A percentile compares a stretch with the other conserved stretches of the same genome.
Conservation (phyloP, 2,113 vertebrate species). For the Sula dactylatra region DNA sequence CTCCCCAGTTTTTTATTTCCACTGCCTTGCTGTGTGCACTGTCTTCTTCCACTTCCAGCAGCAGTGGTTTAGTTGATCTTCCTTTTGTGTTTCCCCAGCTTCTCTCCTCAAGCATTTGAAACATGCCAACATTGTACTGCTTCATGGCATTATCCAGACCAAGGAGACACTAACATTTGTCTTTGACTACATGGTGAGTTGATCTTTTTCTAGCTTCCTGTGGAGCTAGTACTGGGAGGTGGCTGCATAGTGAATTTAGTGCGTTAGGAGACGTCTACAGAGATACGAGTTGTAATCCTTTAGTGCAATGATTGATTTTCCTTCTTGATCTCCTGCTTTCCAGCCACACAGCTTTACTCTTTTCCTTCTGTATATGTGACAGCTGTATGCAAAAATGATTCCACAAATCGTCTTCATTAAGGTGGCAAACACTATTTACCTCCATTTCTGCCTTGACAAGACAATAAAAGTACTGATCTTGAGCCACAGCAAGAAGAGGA, state of each 20-base stretch:
- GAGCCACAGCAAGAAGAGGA: neutral
- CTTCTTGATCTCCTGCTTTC: neutral
- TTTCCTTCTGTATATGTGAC: neutral
- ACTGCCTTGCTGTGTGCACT: neutral
- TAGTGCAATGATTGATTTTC: constrained; percentile 27
- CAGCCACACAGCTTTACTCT: neutral
- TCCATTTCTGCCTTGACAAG: neutral
- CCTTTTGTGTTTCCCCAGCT: constrained; percentile 68
- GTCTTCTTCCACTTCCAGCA: neutral
- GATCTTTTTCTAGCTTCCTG: constrained; percentile 18
- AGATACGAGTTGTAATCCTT: neutral
- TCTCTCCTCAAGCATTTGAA: constrained; percentile 90
- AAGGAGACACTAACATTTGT: constrained; percentile 87
- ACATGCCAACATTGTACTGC: constrained; percentile 87
- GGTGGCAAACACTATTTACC: neutral
- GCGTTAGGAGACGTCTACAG: constrained; percentile 46
- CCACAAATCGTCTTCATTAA: neutral
- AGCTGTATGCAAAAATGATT: constrained; percentile 24
- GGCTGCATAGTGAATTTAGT: constrained; percentile 38
- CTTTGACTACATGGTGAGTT: constrained; percentile 90
- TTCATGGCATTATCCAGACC: constrained; percentile 91
- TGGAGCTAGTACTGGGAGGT: neutral
- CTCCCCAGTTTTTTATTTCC: neutral
- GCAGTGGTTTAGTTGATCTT: neutral
- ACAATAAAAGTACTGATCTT: neutral